Percentiles rank a stretch among this genome's conserved stretches.
Evolutionary conservation across 2,888 invertebrate species (phyloP).

Genomic region (Opisthograptis luteolata): DNA sequence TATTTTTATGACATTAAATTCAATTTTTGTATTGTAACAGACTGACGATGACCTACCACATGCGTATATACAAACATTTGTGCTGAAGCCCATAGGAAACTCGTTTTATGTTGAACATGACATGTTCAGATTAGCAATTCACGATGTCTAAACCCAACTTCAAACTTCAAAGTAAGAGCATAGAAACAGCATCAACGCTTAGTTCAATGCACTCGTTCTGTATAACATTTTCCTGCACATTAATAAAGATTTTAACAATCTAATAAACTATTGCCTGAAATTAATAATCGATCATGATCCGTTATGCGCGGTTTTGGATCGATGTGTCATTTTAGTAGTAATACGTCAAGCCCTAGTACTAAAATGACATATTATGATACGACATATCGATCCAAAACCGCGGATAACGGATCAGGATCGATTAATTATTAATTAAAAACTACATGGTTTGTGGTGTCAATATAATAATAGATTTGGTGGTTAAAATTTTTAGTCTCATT

Average conservation of each 20-base stretch:
- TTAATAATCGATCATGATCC: too few relatives aligned
- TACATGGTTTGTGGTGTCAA: too few relatives aligned
- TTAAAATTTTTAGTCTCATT: too few relatives aligned
- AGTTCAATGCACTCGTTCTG: conserved; percentile 37
- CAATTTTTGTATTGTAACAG: conserved; percentile 84
- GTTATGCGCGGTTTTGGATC: too few relatives aligned
- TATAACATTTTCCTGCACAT: conserved; percentile 27
- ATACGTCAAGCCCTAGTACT: too few relatives aligned
- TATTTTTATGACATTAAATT: conserved; percentile 19
- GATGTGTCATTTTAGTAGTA: too few relatives aligned
- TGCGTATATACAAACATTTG: conserved; percentile 96
- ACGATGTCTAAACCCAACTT: conserved; percentile 83
- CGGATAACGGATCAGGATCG: too few relatives aligned
- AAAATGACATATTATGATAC: too few relatives aligned
- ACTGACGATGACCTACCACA: conserved; percentile 98
- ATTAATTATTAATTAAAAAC: not conserved
- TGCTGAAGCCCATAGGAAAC: conserved; percentile 93
- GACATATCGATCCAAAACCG: too few relatives aligned
- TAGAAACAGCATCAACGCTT: conserved; percentile 40
- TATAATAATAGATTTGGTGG: too few relatives aligned
- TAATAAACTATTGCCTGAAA: too few relatives aligned
- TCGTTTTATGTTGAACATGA: conserved; percentile 98
- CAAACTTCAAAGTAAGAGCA: conserved; percentile 56
- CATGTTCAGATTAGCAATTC: conserved; percentile 96
- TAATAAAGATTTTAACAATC: conserved; percentile 1